Base-by-base conservation (phyloP, 2,113 vertebrate species). In the Xiphorhynchus elegans region DNA sequence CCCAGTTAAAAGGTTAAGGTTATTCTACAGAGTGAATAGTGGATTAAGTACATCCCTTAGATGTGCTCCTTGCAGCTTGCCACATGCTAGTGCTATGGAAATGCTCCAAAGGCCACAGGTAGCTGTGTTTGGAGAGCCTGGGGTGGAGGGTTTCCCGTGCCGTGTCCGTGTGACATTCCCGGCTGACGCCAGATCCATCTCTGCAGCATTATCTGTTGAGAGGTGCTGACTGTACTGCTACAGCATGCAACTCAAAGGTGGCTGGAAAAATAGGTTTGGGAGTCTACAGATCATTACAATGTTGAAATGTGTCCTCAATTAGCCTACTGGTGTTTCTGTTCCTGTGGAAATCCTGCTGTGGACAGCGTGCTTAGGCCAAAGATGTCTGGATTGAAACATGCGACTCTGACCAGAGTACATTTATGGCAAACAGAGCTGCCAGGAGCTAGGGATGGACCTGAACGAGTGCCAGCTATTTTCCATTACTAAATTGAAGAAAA, bases 171-270 rank as follows among this genome's bases (percentile, higher is more conserved):
- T 84, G 92, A 17, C 66, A 40, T 70, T 94, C 79, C 78, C 63
- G 28, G 20, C 95, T 94, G 93, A 97, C 77, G 97, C 85, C 95
- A 97, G 96, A 96, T 97, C 97, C 97, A 95, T 98, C 98, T 99
- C 99, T 99, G 99, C 99, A 98, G 98, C 99, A 99, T 99, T 99
- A 99, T 99, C 98, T 98, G 88, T 98, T 98, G 98, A 98, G 98
- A 98, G 98, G 98, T 97, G 96, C 98, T 98, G 98, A 99, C 97
- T 98, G 98, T 98, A 96, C 95, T 97, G 98, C 98, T 98, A 98
- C 98, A 98, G 98, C 98, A 98, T 98, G 97, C 98, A 98, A 98
- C 98, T 98, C 97, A 96, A 97, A 94, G 97, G 97, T 98, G 97
- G 97, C 98, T 98, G 97, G 96, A 96, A 97, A 97, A 92, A 94